Evolutionary conservation across 1,140 invertebrate species (phyloP).

Genomic region (Drosophila equinoxialis): DNA sequence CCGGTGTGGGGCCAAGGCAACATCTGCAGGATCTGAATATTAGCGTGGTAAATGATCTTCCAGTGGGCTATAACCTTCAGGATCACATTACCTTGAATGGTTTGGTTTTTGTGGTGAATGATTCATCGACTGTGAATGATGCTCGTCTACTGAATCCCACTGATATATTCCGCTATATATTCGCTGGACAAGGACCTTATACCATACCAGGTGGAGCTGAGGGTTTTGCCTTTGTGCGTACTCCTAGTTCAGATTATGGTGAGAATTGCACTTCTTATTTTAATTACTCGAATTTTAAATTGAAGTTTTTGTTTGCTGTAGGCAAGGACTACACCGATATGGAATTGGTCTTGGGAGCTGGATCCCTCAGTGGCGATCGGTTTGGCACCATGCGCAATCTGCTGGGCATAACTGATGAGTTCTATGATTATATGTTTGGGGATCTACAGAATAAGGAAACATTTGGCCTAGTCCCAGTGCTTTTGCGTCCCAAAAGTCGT

Average conservation of each 20-base stretch:
- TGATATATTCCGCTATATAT: constrained; percentile 85
- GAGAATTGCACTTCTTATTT: not conserved
- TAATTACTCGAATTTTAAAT: no score
- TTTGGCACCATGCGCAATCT: constrained; percentile 87
- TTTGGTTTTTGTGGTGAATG: constrained; percentile 88
- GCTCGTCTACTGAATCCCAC: constrained; percentile 82
- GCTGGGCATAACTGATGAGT: constrained; percentile 86
- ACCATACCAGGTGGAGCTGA: constrained; percentile 89
- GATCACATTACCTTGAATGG: constrained; percentile 90
- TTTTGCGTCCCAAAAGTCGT: constrained; percentile 89
- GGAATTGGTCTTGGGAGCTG: constrained; percentile 90
- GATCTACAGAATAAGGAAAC: constrained; percentile 83
- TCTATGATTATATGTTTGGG: constrained; percentile 85
- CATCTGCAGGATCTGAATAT: constrained; percentile 86
- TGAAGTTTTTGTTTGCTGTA: not conserved
- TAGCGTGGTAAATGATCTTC: constrained; percentile 86
- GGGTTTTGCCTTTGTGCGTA: constrained; percentile 88
- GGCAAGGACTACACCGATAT: constrained; percentile 87
- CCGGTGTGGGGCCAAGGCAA: constrained; percentile 90
- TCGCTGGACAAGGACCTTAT: constrained; percentile 86
- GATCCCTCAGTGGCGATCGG: constrained; percentile 88
- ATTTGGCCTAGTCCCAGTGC: constrained; percentile 88
- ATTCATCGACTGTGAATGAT: constrained; percentile 85
- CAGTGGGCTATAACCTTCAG: constrained; percentile 91
- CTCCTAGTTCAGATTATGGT: constrained; percentile 79